Evolutionary conservation across 1,140 invertebrate genomes (phyloP).

Genomic region (Caenorhabditis briggsae): DNA sequence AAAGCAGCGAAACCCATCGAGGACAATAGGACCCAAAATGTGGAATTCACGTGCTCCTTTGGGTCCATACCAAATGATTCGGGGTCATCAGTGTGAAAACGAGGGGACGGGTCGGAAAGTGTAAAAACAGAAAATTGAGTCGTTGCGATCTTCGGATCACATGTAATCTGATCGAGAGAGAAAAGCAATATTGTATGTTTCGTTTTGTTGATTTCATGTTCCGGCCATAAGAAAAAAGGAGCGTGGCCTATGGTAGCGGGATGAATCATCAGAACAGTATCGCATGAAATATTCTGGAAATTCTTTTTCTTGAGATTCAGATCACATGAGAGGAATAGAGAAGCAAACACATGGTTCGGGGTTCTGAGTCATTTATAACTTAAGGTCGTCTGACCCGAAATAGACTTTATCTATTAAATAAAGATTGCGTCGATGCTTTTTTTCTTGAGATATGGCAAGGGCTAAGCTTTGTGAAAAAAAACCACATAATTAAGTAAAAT

Average conservation of each 20-base stretch:
- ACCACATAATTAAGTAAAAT: no score
- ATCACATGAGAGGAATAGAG: not conserved
- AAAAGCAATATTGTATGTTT: not conserved
- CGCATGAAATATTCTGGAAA: not conserved
- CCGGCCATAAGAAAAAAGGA: no score
- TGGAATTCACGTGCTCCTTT: constrained; percentile 31
- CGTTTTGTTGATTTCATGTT: not conserved
- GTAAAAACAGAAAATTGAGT: constrained; percentile 20
- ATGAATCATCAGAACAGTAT: constrained; percentile 22
- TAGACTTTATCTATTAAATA: no score
- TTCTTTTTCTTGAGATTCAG: no score
- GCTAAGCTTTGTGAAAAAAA: no score
- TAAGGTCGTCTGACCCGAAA: no score
- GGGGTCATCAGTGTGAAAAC: not conserved
- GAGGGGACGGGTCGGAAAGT: not conserved
- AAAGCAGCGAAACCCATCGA: constrained; percentile 32
- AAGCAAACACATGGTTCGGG: not conserved
- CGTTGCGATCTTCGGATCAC: constrained; percentile 35
- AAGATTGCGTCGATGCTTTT: no score
- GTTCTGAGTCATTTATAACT: not conserved
- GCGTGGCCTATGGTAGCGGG: not conserved
- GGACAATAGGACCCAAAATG: constrained; percentile 22
- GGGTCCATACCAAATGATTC: not conserved
- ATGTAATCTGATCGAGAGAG: not conserved
- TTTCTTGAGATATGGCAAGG: no score